phyloP scores from a whole-genome alignment of 1,140 invertebrate species.

The Brachionus rotundiformis region DNA sequence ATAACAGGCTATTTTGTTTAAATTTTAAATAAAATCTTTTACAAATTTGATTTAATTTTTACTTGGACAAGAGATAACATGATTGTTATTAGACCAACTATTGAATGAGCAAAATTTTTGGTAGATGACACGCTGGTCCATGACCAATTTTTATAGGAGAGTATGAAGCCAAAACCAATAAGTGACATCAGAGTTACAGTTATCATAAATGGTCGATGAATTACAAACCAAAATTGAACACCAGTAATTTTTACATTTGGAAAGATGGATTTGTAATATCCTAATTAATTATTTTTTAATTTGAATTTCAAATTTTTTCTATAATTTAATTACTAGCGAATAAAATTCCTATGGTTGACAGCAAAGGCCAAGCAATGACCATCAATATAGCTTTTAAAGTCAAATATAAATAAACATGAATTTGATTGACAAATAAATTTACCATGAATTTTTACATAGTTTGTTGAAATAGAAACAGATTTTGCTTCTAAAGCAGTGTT shows the following conservation, averaged over 20 bases:
- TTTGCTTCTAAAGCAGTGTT: neutral
- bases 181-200: neutral
- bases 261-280: slow-evolving; percentile 40
- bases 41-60: neutral
- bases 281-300: no score
- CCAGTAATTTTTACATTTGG: neutral
- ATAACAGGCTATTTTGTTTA: neutral
- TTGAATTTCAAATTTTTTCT: neutral
- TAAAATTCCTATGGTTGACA: slow-evolving; percentile 40
- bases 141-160: slow-evolving; percentile 41
- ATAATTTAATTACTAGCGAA: slow-evolving; percentile 44
- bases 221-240: slow-evolving; percentile 35
- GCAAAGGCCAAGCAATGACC: slow-evolving; percentile 3
- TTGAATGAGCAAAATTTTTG: slow-evolving; percentile 7
- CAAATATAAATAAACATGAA: neutral
- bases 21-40: neutral
- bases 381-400: neutral
- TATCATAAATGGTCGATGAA: slow-evolving; percentile 11
- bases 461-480: neutral
- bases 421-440: neutral
- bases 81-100: slow-evolving; percentile 9
- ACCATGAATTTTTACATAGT: slow-evolving; percentile 32
- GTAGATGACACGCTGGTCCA: neutral
- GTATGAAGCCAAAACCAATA: neutral
- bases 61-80: slow-evolving; percentile 19